A percentile compares a stretch with the other conserved stretches of the same genome.
Evolutionary conservation across 2,113 vertebrate genomes (phyloP).

Genomic region (Gobio gobio): DNA sequence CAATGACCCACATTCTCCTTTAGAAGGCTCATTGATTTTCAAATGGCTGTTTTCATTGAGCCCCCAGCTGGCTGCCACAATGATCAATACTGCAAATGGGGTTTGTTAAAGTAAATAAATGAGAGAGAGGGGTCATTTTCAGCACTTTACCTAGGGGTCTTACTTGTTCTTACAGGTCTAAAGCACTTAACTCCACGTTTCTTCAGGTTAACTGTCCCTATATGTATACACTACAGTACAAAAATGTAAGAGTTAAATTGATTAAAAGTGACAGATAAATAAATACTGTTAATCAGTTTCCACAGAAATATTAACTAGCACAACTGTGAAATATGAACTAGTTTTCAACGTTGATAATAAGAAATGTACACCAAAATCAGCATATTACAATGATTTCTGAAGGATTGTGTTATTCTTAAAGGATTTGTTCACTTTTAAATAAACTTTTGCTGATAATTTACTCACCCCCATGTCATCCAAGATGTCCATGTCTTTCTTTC

Average conservation of each 20-base stretch:
- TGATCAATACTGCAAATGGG: slow-evolving; percentile 26
- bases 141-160: not conserved
- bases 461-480: too few relatives aligned
- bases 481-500: too few relatives aligned
- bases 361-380: too few relatives aligned
- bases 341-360: too few relatives aligned
- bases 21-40: slow-evolving; percentile 3
- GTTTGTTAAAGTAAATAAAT: slow-evolving; percentile 38
- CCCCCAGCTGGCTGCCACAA: slow-evolving; percentile 24
- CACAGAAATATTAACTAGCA: too few relatives aligned
- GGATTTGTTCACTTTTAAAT: too few relatives aligned
- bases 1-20: not conserved
- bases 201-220: not conserved
- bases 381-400: too few relatives aligned
- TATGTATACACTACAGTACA: not conserved
- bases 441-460: too few relatives aligned
- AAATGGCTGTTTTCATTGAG: slow-evolving; percentile 5
- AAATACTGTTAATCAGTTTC: too few relatives aligned
- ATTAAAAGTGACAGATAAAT: too few relatives aligned
- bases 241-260: not conserved
- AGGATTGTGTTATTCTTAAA: too few relatives aligned
- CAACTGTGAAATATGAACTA: too few relatives aligned
- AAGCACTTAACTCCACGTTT: not conserved
- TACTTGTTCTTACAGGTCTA: not conserved
- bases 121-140: not conserved